Base-by-base conservation (phyloP, 1,140 invertebrate genomes). In the Caenorhabditis brenneri region DNA sequence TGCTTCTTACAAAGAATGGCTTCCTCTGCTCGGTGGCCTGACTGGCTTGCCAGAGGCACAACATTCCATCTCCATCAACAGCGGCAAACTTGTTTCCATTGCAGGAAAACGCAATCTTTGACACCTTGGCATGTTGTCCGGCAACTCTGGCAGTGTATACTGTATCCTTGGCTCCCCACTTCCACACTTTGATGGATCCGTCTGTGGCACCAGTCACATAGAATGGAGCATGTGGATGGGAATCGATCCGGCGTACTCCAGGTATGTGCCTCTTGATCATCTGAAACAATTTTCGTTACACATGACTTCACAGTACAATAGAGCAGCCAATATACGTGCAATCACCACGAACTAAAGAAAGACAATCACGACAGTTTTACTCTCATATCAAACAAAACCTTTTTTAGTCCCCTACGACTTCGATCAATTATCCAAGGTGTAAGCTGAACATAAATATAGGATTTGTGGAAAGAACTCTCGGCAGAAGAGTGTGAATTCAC, bases 171-270 rank as follows among this genome's bases (percentile, higher is more conserved):
- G 98, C 96, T 27, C 95, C 95, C 96, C 97, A 99, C 92, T 99
- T 97, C 96, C 97, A 98, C 83, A 99, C 93, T 85, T 95, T 94
- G 6, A 99, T 97, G 2, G 96, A 97, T 15, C 97, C 97, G 93
- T 99, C 97, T 91, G 97, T 95, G 79, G 95, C 95, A 80, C 97
- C 97, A 79, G 96, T 97, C 87, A 99, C 91, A 92, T 96, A 98
- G 88, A 98, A 93, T 60, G 97, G 96, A 89, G 98, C 93, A 65
- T 95, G 92, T 24, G 97, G 96, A 94, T 99, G 97, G 24, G 97
- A 94, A 84, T 95, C 95, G 91, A 99, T 95, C 91, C 97, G 93
- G 91, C 97, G 94, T 80, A 98, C 95, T 87, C 97, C 97, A 91
- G 97, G 95, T 82, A 97, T 94, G 92, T 91, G 91, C 79, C 93